These are phyloP conservation scores for Platysternon megacephalum DNA, from an alignment of 2,113 vertebrate genomes.

Conservation along the genomic window DNA sequence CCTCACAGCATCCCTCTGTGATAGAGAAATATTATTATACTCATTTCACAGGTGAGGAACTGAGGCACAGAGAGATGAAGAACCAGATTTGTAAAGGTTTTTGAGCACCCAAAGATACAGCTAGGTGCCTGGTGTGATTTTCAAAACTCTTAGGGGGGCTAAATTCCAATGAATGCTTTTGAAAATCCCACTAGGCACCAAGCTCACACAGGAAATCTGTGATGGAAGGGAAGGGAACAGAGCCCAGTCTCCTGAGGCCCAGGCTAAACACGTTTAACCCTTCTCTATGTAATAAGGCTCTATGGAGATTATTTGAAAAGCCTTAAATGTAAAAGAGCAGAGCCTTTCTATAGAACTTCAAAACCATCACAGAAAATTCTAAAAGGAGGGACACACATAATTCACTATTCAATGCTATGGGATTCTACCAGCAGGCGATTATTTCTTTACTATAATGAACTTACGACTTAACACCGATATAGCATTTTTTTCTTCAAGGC, in stretches of 20 bases:
- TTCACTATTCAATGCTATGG: background rate
- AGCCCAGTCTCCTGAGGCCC: background rate
- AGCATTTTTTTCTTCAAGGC: background rate
- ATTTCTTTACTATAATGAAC: background rate
- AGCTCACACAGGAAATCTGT: background rate
- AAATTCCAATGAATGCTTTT: background rate
- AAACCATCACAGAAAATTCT: background rate
- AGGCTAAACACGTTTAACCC: background rate
- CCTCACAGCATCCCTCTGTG: background rate
- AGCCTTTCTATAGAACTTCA: background rate
- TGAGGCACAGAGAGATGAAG: background rate
- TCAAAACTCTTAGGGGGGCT: background rate
- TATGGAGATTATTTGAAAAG: background rate
- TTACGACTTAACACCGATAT: background rate
- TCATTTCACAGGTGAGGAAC: background rate
- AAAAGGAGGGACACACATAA: fast-evolving
- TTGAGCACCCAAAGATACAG: background rate
- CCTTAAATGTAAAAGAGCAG: background rate
- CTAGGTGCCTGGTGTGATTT: background rate
- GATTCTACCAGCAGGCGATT: background rate
- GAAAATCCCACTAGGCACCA: background rate
- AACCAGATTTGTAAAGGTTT: background rate
- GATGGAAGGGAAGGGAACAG: background rate
- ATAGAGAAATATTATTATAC: background rate
- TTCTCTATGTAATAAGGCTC: background rate